Evolutionary conservation across 2,113 vertebrate genomes (phyloP).

Genomic region (Tylochromis polylepis): DNA sequence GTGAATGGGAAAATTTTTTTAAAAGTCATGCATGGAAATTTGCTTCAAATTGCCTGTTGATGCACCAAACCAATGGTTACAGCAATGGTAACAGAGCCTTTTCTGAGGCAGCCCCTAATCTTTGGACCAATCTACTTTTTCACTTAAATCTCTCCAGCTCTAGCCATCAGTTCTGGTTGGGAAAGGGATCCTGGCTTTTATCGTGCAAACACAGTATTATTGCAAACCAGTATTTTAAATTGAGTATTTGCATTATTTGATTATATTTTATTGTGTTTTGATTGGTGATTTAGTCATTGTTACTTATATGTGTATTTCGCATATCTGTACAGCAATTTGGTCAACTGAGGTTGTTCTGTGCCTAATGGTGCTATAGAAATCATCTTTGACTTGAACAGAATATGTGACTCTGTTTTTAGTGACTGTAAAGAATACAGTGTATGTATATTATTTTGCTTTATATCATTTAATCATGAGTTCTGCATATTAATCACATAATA

Average conservation of each 20-base stretch:
- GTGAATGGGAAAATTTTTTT: not conserved
- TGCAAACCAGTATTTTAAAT: no score
- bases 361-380: no score
- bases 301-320: no score
- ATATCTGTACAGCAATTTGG: no score
- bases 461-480: not conserved
- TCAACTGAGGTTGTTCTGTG: no score
- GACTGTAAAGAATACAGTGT: not conserved
- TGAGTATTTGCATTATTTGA: no score
- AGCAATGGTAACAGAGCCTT: not conserved
- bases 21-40: not conserved
- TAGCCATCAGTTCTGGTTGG: not conserved
- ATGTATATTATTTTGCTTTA: not conserved
- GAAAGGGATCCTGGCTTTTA: no score
- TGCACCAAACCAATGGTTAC: fast-evolving
- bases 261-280: no score
- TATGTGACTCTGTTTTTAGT: not conserved
- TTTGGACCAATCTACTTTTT: not conserved
- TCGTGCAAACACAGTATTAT: no score
- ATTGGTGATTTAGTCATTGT: no score
- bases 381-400: not conserved
- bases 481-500: not conserved
- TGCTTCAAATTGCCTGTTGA: not conserved
- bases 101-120: not conserved
- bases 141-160: not conserved